Percentiles rank a stretch among this genome's conserved stretches.
phyloP scores from a whole-genome alignment of 2,797 vertebrate species.

The Rousettus madagascariensis region DNA sequence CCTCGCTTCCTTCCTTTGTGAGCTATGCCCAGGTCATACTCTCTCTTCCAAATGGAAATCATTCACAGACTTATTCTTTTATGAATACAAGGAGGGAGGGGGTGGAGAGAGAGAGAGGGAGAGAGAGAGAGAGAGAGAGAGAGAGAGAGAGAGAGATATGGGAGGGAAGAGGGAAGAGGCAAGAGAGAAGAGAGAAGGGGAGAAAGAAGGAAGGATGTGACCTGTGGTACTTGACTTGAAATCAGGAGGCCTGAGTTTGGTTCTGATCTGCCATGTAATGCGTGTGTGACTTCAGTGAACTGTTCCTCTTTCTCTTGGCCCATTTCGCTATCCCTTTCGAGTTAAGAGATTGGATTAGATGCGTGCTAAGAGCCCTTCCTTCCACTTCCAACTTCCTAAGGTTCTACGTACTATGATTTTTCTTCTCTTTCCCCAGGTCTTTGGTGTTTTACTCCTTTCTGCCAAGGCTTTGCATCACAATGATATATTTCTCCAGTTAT shows the following conservation, averaged over 20 bases:
- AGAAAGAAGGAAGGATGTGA: not conserved
- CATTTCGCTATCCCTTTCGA: not conserved
- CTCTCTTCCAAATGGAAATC: not conserved
- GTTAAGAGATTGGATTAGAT: not conserved
- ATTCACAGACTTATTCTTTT: not conserved
- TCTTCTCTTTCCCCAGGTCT: not conserved
- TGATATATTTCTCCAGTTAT: not conserved
- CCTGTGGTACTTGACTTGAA: not conserved
- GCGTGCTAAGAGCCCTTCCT: not conserved
- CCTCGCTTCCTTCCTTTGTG: not conserved
- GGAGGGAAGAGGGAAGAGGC: not conserved
- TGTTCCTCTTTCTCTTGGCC: not conserved
- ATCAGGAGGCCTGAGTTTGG: not conserved
- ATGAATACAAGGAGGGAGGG: not conserved
- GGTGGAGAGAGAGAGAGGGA: too few species aligned
- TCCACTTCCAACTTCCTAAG: not conserved
- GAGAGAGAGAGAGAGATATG: not conserved
- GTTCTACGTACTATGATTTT: not conserved
- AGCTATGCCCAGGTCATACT: not conserved
- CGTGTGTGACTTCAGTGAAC: not conserved
- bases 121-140: not conserved
- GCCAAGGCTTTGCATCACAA: not conserved
- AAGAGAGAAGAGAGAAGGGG: not conserved
- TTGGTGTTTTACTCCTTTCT: not conserved
- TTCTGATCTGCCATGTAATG: not conserved